Conservation (phyloP, 2,888 invertebrate species). For the Notodonta dromedarius region DNA sequence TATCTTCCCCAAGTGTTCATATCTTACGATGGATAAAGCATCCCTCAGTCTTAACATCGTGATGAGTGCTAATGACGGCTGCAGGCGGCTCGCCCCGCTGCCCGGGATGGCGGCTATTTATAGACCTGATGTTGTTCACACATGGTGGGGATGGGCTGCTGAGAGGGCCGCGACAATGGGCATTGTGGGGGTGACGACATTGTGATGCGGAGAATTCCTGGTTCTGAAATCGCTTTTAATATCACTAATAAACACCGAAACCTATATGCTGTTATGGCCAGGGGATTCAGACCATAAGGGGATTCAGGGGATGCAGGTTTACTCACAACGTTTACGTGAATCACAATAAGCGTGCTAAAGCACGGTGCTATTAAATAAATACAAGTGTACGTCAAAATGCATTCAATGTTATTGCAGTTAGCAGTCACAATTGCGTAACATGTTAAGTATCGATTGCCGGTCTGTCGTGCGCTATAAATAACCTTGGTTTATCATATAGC, state of each 20-base stretch:
- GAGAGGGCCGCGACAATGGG: not conserved
- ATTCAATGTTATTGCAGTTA: no score
- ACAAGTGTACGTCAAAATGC: no score
- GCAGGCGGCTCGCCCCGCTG: conserved; percentile 16
- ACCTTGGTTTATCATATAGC: not conserved
- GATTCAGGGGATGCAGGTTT: no score
- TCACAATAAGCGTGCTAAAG: no score
- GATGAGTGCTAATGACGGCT: conserved; percentile 30
- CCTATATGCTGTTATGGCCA: no score
- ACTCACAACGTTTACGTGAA: no score
- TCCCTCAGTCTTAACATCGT: conserved; percentile 3
- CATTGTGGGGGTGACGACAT: not conserved
- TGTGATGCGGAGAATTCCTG: not conserved
- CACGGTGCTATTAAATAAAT: no score
- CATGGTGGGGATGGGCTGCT: conserved; percentile 10
- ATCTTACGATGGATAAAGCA: not conserved
- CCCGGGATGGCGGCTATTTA: conserved; percentile 16
- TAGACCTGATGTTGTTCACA: conserved; percentile 21
- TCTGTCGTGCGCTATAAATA: not conserved
- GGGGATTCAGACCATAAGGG: no score
- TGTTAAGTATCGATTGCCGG: conserved; percentile 2
- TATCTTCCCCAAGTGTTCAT: conserved; percentile 15
- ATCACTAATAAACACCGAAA: no score
- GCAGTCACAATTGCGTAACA: not conserved
- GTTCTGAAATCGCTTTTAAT: no score